Conservation (phyloP, 2,888 invertebrate genomes). For the Hirtodrosophila trivittata region DNA sequence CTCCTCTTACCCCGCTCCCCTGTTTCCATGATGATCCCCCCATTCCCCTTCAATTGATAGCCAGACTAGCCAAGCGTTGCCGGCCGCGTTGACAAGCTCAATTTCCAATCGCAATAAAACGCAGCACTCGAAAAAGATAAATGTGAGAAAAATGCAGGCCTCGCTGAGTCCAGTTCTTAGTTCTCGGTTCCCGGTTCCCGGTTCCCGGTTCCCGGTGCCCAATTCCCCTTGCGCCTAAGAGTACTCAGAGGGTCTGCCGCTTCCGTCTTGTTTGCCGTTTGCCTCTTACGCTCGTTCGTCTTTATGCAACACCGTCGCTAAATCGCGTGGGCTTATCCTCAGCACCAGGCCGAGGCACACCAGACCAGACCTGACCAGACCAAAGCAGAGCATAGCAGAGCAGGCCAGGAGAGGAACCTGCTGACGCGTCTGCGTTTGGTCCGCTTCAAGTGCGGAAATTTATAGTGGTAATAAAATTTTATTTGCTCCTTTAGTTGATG, state of each 20-base stretch:
- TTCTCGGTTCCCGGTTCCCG: neutral
- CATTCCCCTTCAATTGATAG: constrained; percentile 29
- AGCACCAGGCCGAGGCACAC: constrained; percentile 16
- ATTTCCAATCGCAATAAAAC: constrained; percentile 80
- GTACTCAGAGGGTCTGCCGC: constrained; percentile 1
- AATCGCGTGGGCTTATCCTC: constrained; percentile 78
- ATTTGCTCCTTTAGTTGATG: constrained; percentile 80
- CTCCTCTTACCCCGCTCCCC: constrained; percentile 4
- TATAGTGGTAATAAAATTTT: constrained; percentile 79
- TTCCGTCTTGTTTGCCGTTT: constrained; percentile 32
- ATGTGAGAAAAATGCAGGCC: constrained; percentile 80
- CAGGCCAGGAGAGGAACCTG: constrained; percentile 59
- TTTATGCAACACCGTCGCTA: constrained; percentile 63
- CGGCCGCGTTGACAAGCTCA: constrained; percentile 76
- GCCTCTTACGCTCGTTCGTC: constrained; percentile 55
- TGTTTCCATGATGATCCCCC: neutral
- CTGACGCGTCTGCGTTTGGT: constrained; percentile 52
- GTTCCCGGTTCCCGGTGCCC: constrained; percentile 5
- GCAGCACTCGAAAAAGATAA: constrained; percentile 78
- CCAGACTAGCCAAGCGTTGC: constrained; percentile 70
- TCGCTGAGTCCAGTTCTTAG: constrained; percentile 37
- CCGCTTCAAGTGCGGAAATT: constrained; percentile 74
- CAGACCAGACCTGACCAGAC: constrained; percentile 13
- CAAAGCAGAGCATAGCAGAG: constrained; percentile 13
- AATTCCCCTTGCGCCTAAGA: neutral